phyloP scores from a whole-genome alignment of 1,140 invertebrate species.

The roundworm (Caenorhabditis elegans) region WBcel235 BX284602.5:11360001-11360500 shows the following conservation, averaged over 20 bases:
- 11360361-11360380: background rate
- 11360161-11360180: too few relatives aligned
- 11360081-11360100: too few relatives aligned
- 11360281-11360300: background rate
- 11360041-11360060: too few relatives aligned
- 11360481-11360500: background rate
- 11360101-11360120: too few relatives aligned
- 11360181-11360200: too few relatives aligned
- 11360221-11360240: background rate
- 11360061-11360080: too few relatives aligned
- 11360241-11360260: background rate
- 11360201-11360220: background rate
- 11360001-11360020: too few relatives aligned
- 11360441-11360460: slow-evolving; percentile 24
- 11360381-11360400: background rate
- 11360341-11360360: background rate
- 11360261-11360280: background rate
- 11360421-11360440: background rate
- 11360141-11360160: too few relatives aligned
- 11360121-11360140: too few relatives aligned
- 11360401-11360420: slow-evolving; percentile 24
- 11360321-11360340: too few relatives aligned
- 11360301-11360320: background rate
- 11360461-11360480: background rate
- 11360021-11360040: too few relatives aligned